Conservation (phyloP, 2,113 vertebrate species). For the Hippocampus comes region DNA sequence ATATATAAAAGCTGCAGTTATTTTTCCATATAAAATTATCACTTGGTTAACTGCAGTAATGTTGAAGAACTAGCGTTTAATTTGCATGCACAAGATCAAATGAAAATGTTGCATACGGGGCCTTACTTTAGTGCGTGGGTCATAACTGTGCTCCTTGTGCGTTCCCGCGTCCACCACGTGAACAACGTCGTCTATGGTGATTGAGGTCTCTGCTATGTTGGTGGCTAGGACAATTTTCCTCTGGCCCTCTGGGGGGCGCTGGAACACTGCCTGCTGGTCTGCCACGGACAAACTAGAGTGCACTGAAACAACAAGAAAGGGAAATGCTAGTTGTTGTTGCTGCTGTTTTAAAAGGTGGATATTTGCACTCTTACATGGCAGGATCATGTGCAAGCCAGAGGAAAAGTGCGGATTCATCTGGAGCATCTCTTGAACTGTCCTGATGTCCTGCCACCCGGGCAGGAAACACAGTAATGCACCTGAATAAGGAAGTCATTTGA, state of each 20-base stretch:
- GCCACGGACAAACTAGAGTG: slow-evolving; percentile 93
- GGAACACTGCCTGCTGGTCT: slow-evolving; percentile 92
- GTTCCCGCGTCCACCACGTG: slow-evolving; percentile 90
- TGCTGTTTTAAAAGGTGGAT: not conserved
- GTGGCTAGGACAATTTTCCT: slow-evolving; percentile 93
- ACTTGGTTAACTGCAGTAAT: too few species aligned
- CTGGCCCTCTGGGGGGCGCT: slow-evolving; percentile 74
- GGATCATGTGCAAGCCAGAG: slow-evolving; percentile 78
- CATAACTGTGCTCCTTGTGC: slow-evolving; percentile 93
- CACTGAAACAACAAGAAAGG: slow-evolving; percentile 67
- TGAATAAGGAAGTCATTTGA: slow-evolving; percentile 37
- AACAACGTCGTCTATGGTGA: slow-evolving; percentile 95
- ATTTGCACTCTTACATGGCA: slow-evolving; percentile 78
- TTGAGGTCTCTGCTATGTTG: slow-evolving; percentile 94
- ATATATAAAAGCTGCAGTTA: too few species aligned
- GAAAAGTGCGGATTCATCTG: slow-evolving; percentile 69
- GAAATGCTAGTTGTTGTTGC: not conserved
- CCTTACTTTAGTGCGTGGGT: slow-evolving; percentile 85
- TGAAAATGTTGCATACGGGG: not conserved
- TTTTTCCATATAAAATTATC: too few species aligned
- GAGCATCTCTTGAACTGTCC: slow-evolving; percentile 84
- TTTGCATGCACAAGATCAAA: too few species aligned
- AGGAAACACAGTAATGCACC: slow-evolving; percentile 96
- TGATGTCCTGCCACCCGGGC: slow-evolving; percentile 96
- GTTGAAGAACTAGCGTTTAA: too few species aligned